A percentile compares a stretch with the other conserved stretches of the same genome.
phyloP scores from a whole-genome alignment of 2,113 vertebrate genomes.

The Hyperopisus bebe region DNA sequence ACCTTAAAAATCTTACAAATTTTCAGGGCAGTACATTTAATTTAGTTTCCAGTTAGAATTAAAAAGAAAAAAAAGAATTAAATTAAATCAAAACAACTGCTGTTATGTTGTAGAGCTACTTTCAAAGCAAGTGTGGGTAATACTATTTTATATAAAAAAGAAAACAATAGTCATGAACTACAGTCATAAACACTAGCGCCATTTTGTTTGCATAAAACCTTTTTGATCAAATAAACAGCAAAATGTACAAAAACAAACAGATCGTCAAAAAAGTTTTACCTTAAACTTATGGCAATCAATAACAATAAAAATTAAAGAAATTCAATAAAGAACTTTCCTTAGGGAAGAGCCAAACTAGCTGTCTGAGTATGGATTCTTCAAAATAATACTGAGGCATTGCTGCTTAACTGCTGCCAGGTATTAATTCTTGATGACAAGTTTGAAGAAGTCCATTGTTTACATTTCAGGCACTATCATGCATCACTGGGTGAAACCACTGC shows the following conservation, averaged over 20 bases:
- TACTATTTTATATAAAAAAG: background rate
- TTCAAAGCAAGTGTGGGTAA: background rate
- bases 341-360: background rate
- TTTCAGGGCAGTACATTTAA: background rate
- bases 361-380: background rate
- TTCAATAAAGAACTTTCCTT: background rate
- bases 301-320: background rate
- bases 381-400: background rate
- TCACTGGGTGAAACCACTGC: constrained; percentile 23
- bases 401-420: background rate
- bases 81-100: background rate
- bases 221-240: background rate
- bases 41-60: background rate
- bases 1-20: background rate
- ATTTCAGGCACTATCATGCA: constrained; percentile 21
- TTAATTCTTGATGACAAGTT: constrained; percentile 24
- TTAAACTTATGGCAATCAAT: background rate
- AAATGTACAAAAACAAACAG: background rate
- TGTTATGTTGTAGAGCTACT: background rate
- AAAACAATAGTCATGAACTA: background rate
- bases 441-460: constrained; percentile 30
- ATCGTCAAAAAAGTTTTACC: background rate
- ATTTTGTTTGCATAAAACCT: background rate
- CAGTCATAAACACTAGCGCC: background rate
- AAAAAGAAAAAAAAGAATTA: no score